Base-by-base conservation (phyloP, 30 jellyfish, hydroid and myxozoan species). In the Turritopsis dohrnii region DNA sequence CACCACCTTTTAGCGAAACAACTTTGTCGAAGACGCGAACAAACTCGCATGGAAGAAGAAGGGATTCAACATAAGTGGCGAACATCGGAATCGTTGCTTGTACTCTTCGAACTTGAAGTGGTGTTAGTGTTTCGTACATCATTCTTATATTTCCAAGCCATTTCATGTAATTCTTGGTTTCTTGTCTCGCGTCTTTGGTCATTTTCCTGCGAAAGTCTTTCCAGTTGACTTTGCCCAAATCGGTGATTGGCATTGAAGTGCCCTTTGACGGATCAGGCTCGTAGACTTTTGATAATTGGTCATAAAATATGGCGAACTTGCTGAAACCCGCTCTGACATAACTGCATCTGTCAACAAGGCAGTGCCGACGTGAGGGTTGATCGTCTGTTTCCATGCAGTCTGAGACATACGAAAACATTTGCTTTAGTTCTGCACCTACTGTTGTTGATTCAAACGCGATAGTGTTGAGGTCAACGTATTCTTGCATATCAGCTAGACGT, bases 41-140 rank as follows among this genome's bases (percentile, higher is more conserved):
- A 21, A 25, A 21, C 17, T 66, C 76, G 17, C 76, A 66, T 26
- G 29, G 28, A 21, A 66, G 30, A 21, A 66, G 30, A 21, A 66
- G 29, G 8, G 76, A n/a, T 8, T 22, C 76, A 8, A 66, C 76
- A 17, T 66, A 66, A 7, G 29, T 66, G 16, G 28, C 30, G 17
- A 66, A 66, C 17, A 66, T 66, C 30, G 76, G 76, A n/a, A 66
- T n/a, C 28, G 28, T 66, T n/a, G 76, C 76, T n/a, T n/a, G 30
- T 66, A 66, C 28, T 17, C 76, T 66, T 66, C 30, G 28, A 17
- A 66, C 60, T 41, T 41, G 60, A 5, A 41, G 60, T 41, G 60
- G 60, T 41, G 60, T 3, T 41, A 41, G 13, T 5, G 60, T 41
- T 13, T 41, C 9, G 60, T 41, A 41, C 60, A 41, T 41, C 9